phyloP scores from a whole-genome alignment of 2,888 invertebrate genomes.

The Cryptocephalus moraei region DNA sequence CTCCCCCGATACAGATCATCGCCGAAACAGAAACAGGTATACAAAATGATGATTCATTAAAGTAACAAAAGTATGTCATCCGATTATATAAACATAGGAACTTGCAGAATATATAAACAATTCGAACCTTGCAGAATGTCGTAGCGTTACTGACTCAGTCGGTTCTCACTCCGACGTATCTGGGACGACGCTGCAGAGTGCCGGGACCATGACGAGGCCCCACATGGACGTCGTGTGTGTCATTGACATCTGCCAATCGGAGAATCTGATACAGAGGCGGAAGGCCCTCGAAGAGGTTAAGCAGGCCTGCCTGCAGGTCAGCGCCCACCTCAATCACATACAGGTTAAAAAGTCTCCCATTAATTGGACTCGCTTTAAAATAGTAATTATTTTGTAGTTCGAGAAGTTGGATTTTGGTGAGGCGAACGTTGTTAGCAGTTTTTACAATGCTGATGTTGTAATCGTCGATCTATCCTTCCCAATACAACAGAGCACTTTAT shows the following conservation, averaged over 20 bases:
- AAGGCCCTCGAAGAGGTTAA: slow-evolving; percentile 77
- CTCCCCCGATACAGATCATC: slow-evolving; percentile 23
- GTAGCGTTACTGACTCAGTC: slow-evolving; percentile 47
- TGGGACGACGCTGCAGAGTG: slow-evolving; percentile 38
- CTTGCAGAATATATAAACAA: slow-evolving; percentile 7
- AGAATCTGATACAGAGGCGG: slow-evolving; percentile 63
- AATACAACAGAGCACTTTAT: slow-evolving; percentile 84
- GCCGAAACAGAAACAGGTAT: slow-evolving; percentile 30
- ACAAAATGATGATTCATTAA: slow-evolving; percentile 18
- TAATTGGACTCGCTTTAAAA: not conserved
- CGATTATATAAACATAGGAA: not conserved
- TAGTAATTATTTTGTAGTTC: slow-evolving; percentile 54
- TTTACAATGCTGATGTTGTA: slow-evolving; percentile 97
- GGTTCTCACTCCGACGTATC: slow-evolving; percentile 54
- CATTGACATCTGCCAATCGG: slow-evolving; percentile 62
- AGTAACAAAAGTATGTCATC: slow-evolving; percentile 16
- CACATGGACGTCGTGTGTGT: slow-evolving; percentile 86
- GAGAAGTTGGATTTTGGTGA: slow-evolving; percentile 97
- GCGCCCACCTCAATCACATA: slow-evolving; percentile 73
- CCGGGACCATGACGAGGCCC: slow-evolving; percentile 40
- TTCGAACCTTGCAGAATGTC: slow-evolving; percentile 27
- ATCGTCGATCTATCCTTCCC: slow-evolving; percentile 89
- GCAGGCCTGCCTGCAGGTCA: slow-evolving; percentile 66
- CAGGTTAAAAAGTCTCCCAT: slow-evolving; percentile 50
- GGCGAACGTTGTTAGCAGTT: slow-evolving; percentile 85